Evolutionary conservation across 2,888 invertebrate species (phyloP), one percentile per base, ranked within the genome.

Genomic region (Cephus spinipes): DNA sequence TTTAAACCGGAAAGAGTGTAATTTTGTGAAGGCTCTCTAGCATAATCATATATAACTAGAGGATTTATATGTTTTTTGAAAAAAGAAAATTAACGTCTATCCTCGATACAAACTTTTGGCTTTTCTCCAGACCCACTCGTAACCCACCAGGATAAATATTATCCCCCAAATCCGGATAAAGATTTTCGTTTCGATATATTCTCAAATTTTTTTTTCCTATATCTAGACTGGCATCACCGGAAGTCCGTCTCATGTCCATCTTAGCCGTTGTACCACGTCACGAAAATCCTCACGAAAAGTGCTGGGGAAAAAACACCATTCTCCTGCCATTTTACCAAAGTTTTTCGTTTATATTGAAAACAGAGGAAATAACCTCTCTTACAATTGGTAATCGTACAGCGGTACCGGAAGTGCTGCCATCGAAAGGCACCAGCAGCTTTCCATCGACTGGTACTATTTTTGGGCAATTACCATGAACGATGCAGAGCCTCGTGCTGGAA

Each of bases 61-160:
- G 0, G 71, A 71, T 71, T 71, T 71, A 71, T 31, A 30, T 31
- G 71, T 71, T 71, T 71, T 71, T 31, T 15, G 15, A 31, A 23
- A 23, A 23, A 55, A 55, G 23, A 40, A 55, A 55, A 69, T 30
- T 30, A 1, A 11, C 11, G 32, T 31, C 31, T 33, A 15, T 9
- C 55, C 15, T 71, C 4, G 71, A 71, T 33, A 33, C 31, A 33
- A 71, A 71, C 31, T 71, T 55, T 71, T 71, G 71, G 71, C 71
- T 32, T 71, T 23, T 73, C 78, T 87, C 87, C 87, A 87, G 83
- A 69, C 74, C 79, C 80, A 82, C 82, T 83, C 84, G 84, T 86
- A 85, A 77, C 80, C 74, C 32, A 68, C 79, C 78, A 80, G 81
- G 77, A 84, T 83, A 86, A 87, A 86, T 86, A 86, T 87, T 86